A percentile compares a stretch with the other conserved stretches of the same genome.
Evolutionary conservation across 1,140 invertebrate species (phyloP).

Genomic region (Scylla paramamosain): DNA sequence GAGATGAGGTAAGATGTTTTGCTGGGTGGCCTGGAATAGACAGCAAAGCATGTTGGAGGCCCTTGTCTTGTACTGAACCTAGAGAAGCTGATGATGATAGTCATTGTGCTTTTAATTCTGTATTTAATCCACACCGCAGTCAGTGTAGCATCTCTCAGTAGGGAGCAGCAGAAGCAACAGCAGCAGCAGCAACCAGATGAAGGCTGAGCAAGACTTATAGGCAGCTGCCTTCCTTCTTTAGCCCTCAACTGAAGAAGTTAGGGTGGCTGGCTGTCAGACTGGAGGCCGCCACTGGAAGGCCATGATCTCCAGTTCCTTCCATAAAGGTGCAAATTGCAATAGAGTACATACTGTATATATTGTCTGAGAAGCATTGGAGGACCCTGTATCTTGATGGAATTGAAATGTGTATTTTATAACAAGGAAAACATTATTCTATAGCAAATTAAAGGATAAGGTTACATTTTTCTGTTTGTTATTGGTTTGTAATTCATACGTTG

Average conservation of each 20-base stretch:
- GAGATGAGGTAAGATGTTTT: too few relatives aligned
- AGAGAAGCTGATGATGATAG: too few relatives aligned
- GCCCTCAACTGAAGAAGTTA: neutral
- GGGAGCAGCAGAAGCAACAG: neutral
- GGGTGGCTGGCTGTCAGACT: neutral
- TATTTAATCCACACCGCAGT: too few relatives aligned
- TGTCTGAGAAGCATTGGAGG: neutral
- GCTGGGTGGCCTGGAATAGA: too few relatives aligned
- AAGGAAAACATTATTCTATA: slow-evolving; percentile 13
- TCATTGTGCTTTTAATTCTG: too few relatives aligned
- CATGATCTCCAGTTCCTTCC: slow-evolving; percentile 21
- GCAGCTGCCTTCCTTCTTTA: neutral
- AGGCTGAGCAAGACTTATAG: neutral
- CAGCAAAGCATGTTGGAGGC: too few relatives aligned
- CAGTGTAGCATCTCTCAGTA: too few relatives aligned
- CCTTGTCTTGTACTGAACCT: too few relatives aligned
- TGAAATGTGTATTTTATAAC: neutral
- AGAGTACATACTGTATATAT: slow-evolving; percentile 14
- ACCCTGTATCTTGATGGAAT: neutral
- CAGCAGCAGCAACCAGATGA: neutral
- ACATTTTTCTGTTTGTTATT: slow-evolving; percentile 15
- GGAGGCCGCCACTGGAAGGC: slow-evolving; percentile 16
- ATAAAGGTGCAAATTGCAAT: slow-evolving; percentile 14
- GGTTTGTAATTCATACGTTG: neutral
- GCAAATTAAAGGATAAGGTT: neutral